Conservation (phyloP, 2,797 vertebrate species). For the Micropoecilia bifurca region DNA sequence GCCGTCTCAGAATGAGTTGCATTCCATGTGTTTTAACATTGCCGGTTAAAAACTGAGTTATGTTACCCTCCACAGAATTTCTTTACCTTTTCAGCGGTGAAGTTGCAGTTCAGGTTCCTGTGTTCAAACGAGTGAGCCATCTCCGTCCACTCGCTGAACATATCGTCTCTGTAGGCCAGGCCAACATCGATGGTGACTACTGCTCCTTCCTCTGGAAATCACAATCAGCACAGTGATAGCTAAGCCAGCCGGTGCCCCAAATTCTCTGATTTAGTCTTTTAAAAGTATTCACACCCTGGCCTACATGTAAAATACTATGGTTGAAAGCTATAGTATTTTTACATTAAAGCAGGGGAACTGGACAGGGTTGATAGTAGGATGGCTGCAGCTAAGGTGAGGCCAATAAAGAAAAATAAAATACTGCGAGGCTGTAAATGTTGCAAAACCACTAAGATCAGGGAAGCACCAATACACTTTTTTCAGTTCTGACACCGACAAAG, state of each 20-base stretch:
- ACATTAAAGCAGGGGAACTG: neutral
- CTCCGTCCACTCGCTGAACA: constrained; percentile 87
- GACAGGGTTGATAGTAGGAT: neutral
- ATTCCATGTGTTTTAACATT: neutral
- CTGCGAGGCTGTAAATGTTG: neutral
- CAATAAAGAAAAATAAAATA: neutral
- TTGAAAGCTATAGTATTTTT: neutral
- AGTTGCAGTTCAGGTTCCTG: constrained; percentile 91
- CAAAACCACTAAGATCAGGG: neutral
- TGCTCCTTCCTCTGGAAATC: constrained; percentile 85
- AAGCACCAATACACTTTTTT: no score
- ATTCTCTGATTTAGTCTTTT: neutral
- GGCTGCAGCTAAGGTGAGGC: neutral
- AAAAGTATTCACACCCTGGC: neutral
- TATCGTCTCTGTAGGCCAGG: constrained; percentile 90
- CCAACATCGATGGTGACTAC: constrained; percentile 89
- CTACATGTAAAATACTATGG: neutral
- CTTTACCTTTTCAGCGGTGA: constrained; percentile 86
- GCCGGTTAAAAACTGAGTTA: neutral
- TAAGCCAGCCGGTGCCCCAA: neutral
- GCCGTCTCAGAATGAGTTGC: neutral
- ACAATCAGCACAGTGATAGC: neutral
- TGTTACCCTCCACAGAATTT: neutral
- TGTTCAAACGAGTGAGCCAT: constrained; percentile 91
- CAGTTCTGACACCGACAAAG: no score